phyloP scores from a whole-genome alignment of 2,797 vertebrate genomes.

The Oryzias dopingdopingensis region DNA sequence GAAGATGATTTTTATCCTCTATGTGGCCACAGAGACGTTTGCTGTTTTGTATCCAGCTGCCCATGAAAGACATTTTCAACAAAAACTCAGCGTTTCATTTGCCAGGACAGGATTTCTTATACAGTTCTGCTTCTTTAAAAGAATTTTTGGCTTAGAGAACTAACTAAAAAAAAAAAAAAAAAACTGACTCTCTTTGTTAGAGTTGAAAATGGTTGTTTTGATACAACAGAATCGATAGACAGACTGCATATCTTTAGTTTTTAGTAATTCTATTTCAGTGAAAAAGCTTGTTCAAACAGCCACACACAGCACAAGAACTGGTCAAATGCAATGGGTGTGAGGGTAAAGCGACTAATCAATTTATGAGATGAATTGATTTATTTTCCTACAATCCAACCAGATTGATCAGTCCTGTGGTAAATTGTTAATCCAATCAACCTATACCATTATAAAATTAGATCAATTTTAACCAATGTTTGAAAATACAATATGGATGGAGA shows the following conservation, averaged over 20 bases:
- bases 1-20: background rate
- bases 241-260: background rate
- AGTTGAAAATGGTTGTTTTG: background rate
- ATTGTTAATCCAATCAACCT: too few species aligned
- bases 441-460: too few species aligned
- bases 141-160: constrained; percentile 9
- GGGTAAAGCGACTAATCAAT: too few species aligned
- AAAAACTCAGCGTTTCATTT: background rate
- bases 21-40: background rate
- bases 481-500: too few species aligned
- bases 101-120: background rate
- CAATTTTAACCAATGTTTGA: too few species aligned
- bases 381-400: too few species aligned
- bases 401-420: too few species aligned
- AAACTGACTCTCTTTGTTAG: background rate
- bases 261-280: too few species aligned
- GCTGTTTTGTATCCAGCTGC: background rate
- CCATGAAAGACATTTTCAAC: constrained; percentile 2
- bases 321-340: too few species aligned
- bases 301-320: too few species aligned
- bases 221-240: background rate
- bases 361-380: too few species aligned
- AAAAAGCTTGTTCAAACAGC: too few species aligned
- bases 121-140: background rate
- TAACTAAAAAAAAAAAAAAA: constrained; percentile 10